Base-by-base conservation (phyloP, 2,113 vertebrate species). In the Nannobrachium achirus region DNA sequence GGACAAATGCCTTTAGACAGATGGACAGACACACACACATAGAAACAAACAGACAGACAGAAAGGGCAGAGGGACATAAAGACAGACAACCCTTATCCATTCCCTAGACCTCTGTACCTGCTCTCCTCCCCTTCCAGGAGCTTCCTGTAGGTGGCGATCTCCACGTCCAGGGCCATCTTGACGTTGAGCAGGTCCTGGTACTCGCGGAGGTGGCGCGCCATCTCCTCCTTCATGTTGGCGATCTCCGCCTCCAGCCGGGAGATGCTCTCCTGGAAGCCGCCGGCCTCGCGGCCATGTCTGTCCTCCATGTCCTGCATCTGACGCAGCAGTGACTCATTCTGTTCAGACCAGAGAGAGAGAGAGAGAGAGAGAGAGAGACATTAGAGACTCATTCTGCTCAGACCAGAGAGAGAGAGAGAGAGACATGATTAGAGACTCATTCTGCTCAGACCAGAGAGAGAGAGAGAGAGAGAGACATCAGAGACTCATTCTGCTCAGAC, bases 81-180 rank as follows among this genome's bases (percentile, higher is more conserved):
- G 25, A 33, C 25, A 33, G 14, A 18, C 14, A 69, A n/a, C n/a
- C n/a, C n/a, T n/a, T n/a, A n/a, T n/a, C n/a, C n/a, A n/a, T n/a
- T n/a, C n/a, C n/a, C n/a, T 40, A 13, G 2, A 33, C 40, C 57
- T 48, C 45, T 13, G 0, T 75, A 98, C 97, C 97, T 92, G 94
- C 91, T 98, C 88, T 98, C 97, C 88, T 98, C 97, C 51, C 97
- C 97, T 82, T 98, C 97, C 90, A 98, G 93, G 81, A 98, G 93
- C 86, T 98, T 98, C 82, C 97, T 94, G 91, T 98, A 98, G 13
- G 97, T 98, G 89, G 97, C 97, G 0, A 98, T 98, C 93, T 98
- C 97, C 79, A 98, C 91, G 0, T 98, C 97, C 82, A 98, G 90
- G 0, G 97, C 96, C 96, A 98, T 96, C 93, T 98, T 98, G 78